A percentile compares a stretch with the other conserved stretches of the same genome.
Evolutionary conservation across 2,113 vertebrate genomes (phyloP).

Genomic region (Ariopsis seemanni): DNA sequence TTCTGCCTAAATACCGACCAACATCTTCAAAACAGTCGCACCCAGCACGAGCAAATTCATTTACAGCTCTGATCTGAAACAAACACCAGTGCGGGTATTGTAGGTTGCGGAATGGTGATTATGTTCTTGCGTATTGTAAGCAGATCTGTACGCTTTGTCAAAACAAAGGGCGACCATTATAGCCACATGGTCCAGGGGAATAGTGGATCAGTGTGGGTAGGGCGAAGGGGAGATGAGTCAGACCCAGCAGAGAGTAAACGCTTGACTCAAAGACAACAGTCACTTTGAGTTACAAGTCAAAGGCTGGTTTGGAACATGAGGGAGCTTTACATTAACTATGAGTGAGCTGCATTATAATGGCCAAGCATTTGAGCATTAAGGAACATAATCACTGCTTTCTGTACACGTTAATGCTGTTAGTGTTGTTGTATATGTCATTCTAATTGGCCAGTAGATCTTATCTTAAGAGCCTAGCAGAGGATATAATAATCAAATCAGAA

Average conservation of each 20-base stretch:
- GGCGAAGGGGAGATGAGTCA: conserved; percentile 52
- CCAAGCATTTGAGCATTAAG: background rate
- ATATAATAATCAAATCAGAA: no score
- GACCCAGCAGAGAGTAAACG: conserved; percentile 61
- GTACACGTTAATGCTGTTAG: background rate
- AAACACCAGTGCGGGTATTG: conserved; percentile 21
- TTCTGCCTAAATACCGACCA: conserved; percentile 53
- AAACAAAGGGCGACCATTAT: conserved; percentile 66
- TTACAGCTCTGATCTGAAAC: conserved; percentile 48
- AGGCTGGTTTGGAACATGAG: background rate
- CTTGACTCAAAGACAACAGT: conserved; percentile 16
- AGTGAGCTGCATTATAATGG: conserved; percentile 20
- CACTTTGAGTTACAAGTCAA: conserved; percentile 27
- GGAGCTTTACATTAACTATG: background rate
- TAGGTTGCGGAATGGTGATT: conserved; percentile 19
- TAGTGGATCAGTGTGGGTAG: conserved; percentile 35
- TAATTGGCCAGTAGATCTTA: background rate
- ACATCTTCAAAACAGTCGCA: conserved; percentile 62
- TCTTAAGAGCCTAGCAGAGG: background rate
- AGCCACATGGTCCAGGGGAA: conserved; percentile 44
- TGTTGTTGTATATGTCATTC: background rate
- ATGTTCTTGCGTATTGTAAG: conserved; percentile 39
- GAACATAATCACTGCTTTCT: background rate
- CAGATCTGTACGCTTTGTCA: conserved; percentile 43
- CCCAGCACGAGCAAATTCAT: conserved; percentile 63